Base-by-base conservation (phyloP, 2,797 vertebrate species). In the Epinephelus awoara region DNA sequence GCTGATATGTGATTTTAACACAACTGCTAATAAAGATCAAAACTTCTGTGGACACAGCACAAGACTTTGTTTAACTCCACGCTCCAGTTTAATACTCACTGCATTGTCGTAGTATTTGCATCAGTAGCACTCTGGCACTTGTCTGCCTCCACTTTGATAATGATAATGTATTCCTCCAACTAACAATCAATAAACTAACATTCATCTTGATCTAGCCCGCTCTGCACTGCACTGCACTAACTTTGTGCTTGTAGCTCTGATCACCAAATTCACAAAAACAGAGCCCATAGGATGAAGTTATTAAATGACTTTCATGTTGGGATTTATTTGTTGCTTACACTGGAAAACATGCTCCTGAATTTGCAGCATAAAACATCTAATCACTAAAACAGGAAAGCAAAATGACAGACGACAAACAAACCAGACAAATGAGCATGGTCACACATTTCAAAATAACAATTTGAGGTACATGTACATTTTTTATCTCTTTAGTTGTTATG, bases 361-460 rank as follows among this genome's bases (percentile, higher is more conserved):
- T 15, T 38, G 19, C 14, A 67, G n/a, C 12, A 11, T 51, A 58
- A 65, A 50, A 64, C 25, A 7, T 52, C 19, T 15, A 9, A 34
- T 9, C 27, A 29, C n/a, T 23, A 2, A 3, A 63, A 21, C 21
- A 46, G 23, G 27, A 71, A 58, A 55, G 59, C 58, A 59, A 14
- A 29, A n/a, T 17, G n/a, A 64, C 3, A 18, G 27, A 49, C 0
- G 6, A 55, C 34, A 49, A 38, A 27, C 13, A 52, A 69, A 18
- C 7, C 42, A 77, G 54, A 56, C 47, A 72, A 34, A 70, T 49
- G 19, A 64, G 12, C 34, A 27, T 44, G 46, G 21, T 7, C 1
- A 54, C 40, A 64, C 14, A 34, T 73, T 80, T 61, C 34, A 69
- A 76, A 67, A 77, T 66, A 63, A 65, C 79, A 44, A 17, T 46